A percentile compares a stretch with the other conserved stretches of the same genome.
Conservation (phyloP, 2,113 vertebrate species). For the Dromaius novaehollandiae region DNA sequence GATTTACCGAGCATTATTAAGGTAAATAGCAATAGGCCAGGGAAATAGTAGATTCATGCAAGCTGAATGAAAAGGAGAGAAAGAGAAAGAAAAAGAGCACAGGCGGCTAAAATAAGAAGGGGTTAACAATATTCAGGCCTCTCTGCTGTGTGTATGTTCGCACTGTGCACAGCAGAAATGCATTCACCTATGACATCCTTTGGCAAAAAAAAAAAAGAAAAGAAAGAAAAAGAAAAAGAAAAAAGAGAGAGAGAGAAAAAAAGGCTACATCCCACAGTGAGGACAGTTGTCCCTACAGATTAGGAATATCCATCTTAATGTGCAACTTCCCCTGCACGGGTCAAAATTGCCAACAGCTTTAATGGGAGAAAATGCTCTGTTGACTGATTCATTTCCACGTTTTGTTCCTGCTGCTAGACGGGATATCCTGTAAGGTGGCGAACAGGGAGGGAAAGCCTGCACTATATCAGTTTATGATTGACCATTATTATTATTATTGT, state of each 20-base stretch:
- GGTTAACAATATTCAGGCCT: constrained; percentile 50
- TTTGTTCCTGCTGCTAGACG: constrained; percentile 85
- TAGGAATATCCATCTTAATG: constrained; percentile 77
- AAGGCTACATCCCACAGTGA: constrained; percentile 51
- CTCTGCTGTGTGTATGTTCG: constrained; percentile 40
- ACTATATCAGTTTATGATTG: constrained; percentile 76
- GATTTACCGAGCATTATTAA: constrained; percentile 39
- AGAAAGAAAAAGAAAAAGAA: not conserved
- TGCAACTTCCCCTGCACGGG: constrained; percentile 78
- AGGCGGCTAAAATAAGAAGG: constrained; percentile 25
- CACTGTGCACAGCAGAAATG: constrained; percentile 55
- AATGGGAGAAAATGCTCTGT: constrained; percentile 82
- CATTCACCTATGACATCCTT: constrained; percentile 71
- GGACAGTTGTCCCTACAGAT: constrained; percentile 70
- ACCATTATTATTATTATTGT: constrained; percentile 72
- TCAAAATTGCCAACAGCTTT: constrained; percentile 78
- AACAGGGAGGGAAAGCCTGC: constrained; percentile 75
- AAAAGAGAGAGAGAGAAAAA: not conserved
- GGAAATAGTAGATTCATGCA: not conserved
- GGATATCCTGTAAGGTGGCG: constrained; percentile 83
- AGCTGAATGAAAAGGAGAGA: not conserved
- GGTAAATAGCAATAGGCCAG: constrained; percentile 10
- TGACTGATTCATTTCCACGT: constrained; percentile 86
- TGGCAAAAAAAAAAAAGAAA: not conserved
- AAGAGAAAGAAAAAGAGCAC: not conserved